phyloP scores from a whole-genome alignment of 2,888 invertebrate genomes.

The Autographa gamma region DNA sequence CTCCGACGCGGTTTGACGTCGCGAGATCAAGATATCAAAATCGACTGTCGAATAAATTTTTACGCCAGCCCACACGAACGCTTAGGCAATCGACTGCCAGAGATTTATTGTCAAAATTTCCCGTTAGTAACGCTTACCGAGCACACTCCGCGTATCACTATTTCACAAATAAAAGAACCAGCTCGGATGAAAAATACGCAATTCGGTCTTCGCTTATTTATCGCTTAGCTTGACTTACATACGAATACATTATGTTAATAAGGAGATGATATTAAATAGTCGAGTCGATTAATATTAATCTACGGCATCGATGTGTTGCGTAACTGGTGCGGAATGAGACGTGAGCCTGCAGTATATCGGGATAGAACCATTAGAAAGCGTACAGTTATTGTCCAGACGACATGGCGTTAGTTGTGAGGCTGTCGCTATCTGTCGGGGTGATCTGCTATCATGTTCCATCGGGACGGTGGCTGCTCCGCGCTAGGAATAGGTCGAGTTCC shows the following conservation, averaged over 20 bases:
- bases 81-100: slow-evolving; percentile 88
- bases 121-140: slow-evolving; percentile 89
- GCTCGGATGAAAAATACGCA: slow-evolving; percentile 87
- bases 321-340: slow-evolving; percentile 49
- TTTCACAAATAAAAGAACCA: slow-evolving; percentile 89
- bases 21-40: slow-evolving; percentile 86
- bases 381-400: slow-evolving; percentile 67
- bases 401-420: slow-evolving; percentile 72
- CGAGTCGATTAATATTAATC: slow-evolving; percentile 64
- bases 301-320: slow-evolving; percentile 65
- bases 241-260: slow-evolving; percentile 82
- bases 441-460: slow-evolving; percentile 85
- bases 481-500: slow-evolving; percentile 88
- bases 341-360: slow-evolving; percentile 51
- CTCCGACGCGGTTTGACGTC: slow-evolving; percentile 72
- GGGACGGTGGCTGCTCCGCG: slow-evolving; percentile 83
- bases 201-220: slow-evolving; percentile 86
- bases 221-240: slow-evolving; percentile 81
- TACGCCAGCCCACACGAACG: slow-evolving; percentile 85
- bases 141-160: slow-evolving; percentile 88
- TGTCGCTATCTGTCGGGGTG: slow-evolving; percentile 76
- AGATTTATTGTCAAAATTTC: slow-evolving; percentile 88
- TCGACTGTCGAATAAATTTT: slow-evolving; percentile 84
- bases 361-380: slow-evolving; percentile 63
- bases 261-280: slow-evolving; percentile 70